phyloP scores from a whole-genome alignment of 2,797 vertebrate species.

The Ctenosaura bakeri region DNA sequence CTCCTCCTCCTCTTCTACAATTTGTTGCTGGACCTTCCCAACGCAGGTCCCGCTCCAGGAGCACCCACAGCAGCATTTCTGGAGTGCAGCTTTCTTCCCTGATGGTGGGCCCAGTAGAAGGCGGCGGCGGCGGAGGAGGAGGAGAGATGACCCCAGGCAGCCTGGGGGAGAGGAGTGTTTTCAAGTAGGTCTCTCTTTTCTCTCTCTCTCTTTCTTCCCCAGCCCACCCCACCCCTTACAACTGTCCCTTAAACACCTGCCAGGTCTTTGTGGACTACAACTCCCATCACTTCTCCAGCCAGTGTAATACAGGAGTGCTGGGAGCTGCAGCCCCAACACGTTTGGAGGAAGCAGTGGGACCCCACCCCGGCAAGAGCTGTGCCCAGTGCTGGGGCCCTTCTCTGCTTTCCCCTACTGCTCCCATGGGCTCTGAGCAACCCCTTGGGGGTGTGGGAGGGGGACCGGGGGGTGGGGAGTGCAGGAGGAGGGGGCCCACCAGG shows the following conservation, averaged over 20 bases:
- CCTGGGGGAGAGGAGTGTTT: slow-evolving; percentile 79
- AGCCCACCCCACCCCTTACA: too few relatives aligned
- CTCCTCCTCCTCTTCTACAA: not conserved
- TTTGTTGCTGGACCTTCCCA: not conserved
- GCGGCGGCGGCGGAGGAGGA: slow-evolving; percentile 30
- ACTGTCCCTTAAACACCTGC: too few relatives aligned
- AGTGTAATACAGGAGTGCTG: too few relatives aligned
- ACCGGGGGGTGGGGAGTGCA: too few relatives aligned
- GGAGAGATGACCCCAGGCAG: slow-evolving; percentile 31
- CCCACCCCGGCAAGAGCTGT: not conserved
- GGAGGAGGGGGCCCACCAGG: too few relatives aligned
- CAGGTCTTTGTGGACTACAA: too few relatives aligned
- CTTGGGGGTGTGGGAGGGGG: too few relatives aligned
- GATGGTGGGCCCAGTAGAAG: not conserved
- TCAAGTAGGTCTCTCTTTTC: slow-evolving; percentile 83
- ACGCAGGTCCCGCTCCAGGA: slow-evolving; percentile 69
- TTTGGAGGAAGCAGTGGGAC: too few relatives aligned
- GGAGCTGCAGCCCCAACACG: not conserved
- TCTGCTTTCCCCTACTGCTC: not conserved
- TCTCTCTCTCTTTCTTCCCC: not conserved
- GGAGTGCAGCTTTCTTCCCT: slow-evolving; percentile 51
- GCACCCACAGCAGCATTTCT: slow-evolving; percentile 60
- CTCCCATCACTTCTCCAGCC: too few relatives aligned
- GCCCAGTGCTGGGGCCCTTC: not conserved
- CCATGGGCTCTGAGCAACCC: too few relatives aligned